Conservation (phyloP, 2,797 vertebrate genomes). For the Typhlichthys eigenmanni region DNA sequence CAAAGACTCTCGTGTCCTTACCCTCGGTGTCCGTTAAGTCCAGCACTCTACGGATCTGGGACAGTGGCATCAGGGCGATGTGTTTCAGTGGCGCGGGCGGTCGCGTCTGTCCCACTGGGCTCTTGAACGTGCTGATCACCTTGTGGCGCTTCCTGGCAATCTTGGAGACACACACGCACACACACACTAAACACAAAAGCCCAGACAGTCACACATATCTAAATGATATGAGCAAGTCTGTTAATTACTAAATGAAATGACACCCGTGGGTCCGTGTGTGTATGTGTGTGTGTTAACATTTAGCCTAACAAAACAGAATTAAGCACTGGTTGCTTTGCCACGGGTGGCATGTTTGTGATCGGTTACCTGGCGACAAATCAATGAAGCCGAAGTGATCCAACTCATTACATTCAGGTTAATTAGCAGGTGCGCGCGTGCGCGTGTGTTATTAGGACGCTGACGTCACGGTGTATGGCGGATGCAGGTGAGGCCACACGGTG, state of each 20-base stretch:
- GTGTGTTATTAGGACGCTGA: not conserved
- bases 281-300: not conserved
- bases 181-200: conserved; percentile 15
- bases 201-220: not conserved
- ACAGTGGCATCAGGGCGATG: conserved; percentile 93
- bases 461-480: conserved; percentile 17
- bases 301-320: not conserved
- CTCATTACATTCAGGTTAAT: conserved; percentile 65
- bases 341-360: conserved; percentile 31
- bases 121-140: conserved; percentile 93
- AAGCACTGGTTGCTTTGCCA: conserved; percentile 17
- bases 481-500: conserved; percentile 23
- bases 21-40: conserved; percentile 96
- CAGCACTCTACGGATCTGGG: conserved; percentile 94
- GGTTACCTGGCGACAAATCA: conserved; percentile 58
- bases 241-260: not conserved
- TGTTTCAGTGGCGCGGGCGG: conserved; percentile 93
- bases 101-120: conserved; percentile 87
- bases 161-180: conserved; percentile 67
- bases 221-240: not conserved
- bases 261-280: not conserved
- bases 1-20: conserved; percentile 52
- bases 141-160: conserved; percentile 96
- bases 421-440: conserved; percentile 21
- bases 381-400: conserved; percentile 52